Evolutionary conservation across 2,797 vertebrate genomes (phyloP).

Genomic region (Falco concolor): DNA sequence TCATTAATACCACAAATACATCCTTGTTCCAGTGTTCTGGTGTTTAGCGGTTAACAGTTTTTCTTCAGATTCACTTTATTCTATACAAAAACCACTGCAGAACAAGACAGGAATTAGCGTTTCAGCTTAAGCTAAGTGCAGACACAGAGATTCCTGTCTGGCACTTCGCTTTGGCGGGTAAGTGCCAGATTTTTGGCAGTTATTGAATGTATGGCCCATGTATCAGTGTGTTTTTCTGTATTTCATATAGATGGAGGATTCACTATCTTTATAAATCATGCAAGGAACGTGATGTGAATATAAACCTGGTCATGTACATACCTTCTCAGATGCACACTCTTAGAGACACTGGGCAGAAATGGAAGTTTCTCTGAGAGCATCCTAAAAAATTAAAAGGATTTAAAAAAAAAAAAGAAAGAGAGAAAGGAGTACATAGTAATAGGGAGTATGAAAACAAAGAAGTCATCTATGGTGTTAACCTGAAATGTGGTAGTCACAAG

Average conservation of each 20-base stretch:
- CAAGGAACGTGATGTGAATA: not conserved
- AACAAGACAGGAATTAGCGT: not conserved
- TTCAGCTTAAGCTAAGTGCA: not conserved
- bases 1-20: not conserved
- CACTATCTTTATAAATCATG: not conserved
- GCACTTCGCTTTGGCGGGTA: not conserved
- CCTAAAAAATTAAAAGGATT: not conserved
- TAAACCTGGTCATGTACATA: not conserved
- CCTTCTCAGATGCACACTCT: not conserved
- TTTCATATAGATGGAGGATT: not conserved
- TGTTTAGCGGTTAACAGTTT: not conserved
- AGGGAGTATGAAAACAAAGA: not conserved
- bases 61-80: not conserved
- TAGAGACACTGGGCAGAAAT: not conserved
- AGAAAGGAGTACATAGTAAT: not conserved
- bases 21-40: not conserved
- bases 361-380: not conserved
- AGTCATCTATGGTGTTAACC: not conserved
- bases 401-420: not conserved
- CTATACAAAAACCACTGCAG: not conserved
- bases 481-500: not conserved
- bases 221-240: not conserved
- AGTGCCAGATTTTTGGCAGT: not conserved
- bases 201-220: not conserved
- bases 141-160: not conserved